Percentiles rank a stretch among this genome's conserved stretches.
Evolutionary conservation across 92 coral and sea anemone species (phyloP).

Genomic region (Phenganax stokvisi): DNA sequence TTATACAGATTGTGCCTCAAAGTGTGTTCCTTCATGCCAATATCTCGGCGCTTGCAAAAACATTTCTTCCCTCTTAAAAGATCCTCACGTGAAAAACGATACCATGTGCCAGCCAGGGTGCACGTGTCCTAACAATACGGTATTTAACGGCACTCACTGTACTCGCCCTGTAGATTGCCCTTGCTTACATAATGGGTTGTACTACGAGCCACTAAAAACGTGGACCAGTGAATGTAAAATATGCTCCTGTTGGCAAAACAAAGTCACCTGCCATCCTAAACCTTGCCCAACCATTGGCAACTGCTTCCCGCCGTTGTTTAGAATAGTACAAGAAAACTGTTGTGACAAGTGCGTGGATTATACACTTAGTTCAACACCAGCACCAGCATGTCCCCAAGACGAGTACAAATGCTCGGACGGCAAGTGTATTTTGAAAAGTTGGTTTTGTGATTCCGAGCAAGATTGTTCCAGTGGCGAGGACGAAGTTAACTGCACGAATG

Average conservation of each 20-base stretch:
- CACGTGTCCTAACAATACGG: slow-evolving; percentile 52
- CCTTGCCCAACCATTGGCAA: slow-evolving; percentile 52
- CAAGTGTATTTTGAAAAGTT: slow-evolving; percentile 58
- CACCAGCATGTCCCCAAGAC: slow-evolving; percentile 48
- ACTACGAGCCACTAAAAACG: slow-evolving; percentile 55
- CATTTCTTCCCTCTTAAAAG: not conserved
- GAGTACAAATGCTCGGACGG: slow-evolving; percentile 53
- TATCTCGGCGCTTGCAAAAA: not conserved
- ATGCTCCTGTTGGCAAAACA: slow-evolving; percentile 81
- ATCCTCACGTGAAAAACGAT: slow-evolving; percentile 22
- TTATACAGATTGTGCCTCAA: not conserved
- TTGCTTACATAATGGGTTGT: slow-evolving; percentile 51
- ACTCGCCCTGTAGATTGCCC: slow-evolving; percentile 59
- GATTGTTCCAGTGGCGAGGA: slow-evolving; percentile 75
- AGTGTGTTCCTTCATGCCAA: slow-evolving; percentile 20
- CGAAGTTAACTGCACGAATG: slow-evolving; percentile 63
- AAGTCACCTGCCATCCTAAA: slow-evolving; percentile 53
- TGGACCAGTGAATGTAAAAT: slow-evolving; percentile 64
- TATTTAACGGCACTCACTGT: slow-evolving; percentile 41
- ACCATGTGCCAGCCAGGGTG: slow-evolving; percentile 60
- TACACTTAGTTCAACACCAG: slow-evolving; percentile 41
- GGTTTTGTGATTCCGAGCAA: slow-evolving; percentile 76
- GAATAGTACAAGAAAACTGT: slow-evolving; percentile 57
- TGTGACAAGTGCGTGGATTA: slow-evolving; percentile 54
- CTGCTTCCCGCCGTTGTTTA: slow-evolving; percentile 53